These are phyloP conservation scores for Hystrix cristata DNA, from an alignment of 2,113 vertebrate genomes.

Conservation along the genomic window DNA sequence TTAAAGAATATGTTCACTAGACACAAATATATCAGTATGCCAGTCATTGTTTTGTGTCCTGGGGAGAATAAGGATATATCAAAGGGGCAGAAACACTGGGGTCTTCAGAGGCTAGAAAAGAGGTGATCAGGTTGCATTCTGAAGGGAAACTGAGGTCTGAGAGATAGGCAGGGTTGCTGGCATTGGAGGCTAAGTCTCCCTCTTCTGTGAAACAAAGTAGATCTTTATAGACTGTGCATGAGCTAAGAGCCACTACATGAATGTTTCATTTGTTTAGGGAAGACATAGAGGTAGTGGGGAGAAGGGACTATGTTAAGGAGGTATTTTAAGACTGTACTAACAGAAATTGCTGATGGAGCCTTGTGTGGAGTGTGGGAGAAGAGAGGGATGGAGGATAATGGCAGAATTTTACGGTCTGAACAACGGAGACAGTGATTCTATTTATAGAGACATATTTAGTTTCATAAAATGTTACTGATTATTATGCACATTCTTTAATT, in stretches of 20 bases:
- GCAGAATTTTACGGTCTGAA: background rate
- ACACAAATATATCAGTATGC: background rate
- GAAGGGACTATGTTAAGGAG: fast-evolving
- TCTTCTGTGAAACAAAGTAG: background rate
- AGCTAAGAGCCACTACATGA: background rate
- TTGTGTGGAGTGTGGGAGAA: no score
- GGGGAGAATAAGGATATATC: background rate
- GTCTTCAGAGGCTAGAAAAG: background rate
- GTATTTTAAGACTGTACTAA: background rate
- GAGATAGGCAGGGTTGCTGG: background rate
- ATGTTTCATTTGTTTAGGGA: background rate
- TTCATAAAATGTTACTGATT: background rate
- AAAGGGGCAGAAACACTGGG: background rate
- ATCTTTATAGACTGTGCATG: background rate
- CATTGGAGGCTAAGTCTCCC: background rate
- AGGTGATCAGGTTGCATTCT: background rate
- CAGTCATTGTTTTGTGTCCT: background rate
- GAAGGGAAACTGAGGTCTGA: background rate
- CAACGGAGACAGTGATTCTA: background rate
- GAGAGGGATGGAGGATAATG: background rate
- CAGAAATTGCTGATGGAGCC: background rate
- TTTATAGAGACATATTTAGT: background rate
- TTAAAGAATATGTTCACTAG: background rate
- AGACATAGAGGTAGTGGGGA: background rate
- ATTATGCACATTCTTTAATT: background rate